Percentiles rank a stretch among this genome's conserved stretches.
These are phyloP conservation scores for Sula dactylatra DNA, from an alignment of 2,113 vertebrate species.

Conservation along the genomic window DNA sequence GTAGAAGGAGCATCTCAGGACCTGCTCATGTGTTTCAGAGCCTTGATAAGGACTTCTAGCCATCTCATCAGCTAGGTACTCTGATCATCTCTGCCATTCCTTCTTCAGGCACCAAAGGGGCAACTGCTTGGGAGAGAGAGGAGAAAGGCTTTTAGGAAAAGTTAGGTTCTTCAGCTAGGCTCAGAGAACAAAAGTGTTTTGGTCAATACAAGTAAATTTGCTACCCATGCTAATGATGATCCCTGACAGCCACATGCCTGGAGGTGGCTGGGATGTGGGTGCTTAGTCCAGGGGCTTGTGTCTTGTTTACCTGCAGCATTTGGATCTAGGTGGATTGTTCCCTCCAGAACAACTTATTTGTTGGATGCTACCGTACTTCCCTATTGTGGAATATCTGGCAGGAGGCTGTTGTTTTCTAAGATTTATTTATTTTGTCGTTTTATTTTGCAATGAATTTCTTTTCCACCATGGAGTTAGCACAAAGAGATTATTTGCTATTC, in stretches of 20 bases:
- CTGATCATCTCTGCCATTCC: not conserved
- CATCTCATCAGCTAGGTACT: not conserved
- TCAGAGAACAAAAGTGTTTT: not conserved
- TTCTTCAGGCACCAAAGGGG: not conserved
- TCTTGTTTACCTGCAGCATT: not conserved
- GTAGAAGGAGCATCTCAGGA: not conserved
- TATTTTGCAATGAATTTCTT: not conserved
- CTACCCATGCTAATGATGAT: not conserved
- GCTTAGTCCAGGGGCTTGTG: not conserved
- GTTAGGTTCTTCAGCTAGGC: not conserved
- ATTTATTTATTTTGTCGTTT: not conserved
- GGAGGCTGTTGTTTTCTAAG: not conserved
- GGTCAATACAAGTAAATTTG: not conserved
- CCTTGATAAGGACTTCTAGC: not conserved
- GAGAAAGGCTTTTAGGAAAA: not conserved
- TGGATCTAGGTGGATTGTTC: not conserved
- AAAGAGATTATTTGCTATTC: not conserved
- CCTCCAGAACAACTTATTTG: not conserved
- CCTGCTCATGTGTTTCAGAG: not conserved
- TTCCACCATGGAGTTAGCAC: not conserved
- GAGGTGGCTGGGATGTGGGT: not conserved
- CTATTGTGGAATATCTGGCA: not conserved
- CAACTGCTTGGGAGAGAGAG: not conserved
- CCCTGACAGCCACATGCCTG: not conserved
- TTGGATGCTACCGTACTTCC: not conserved